Conservation (phyloP, 2,888 invertebrate species). For the Villa cingulata region DNA sequence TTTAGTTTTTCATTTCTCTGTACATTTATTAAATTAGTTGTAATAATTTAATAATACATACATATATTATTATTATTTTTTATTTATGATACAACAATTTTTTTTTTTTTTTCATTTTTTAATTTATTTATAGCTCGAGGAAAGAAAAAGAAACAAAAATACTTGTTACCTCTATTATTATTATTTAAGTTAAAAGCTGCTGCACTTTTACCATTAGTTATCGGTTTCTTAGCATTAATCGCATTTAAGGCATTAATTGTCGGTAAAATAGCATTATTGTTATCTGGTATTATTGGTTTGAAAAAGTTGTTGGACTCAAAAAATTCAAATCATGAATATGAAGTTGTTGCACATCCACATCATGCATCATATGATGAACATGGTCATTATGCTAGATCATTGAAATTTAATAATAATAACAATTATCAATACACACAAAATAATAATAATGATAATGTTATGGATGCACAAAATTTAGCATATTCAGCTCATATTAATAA, state of each 20-base stretch:
- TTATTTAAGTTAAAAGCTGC: slow-evolving; percentile 68
- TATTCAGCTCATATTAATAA: slow-evolving; percentile 49
- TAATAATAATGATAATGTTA: too few species aligned
- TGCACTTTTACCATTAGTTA: slow-evolving; percentile 60
- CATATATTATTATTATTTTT: too few species aligned
- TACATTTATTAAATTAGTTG: too few species aligned
- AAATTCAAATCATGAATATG: slow-evolving; percentile 56
- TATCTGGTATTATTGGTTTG: slow-evolving; percentile 57
- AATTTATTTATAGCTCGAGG: slow-evolving; percentile 48
- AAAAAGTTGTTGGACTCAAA: slow-evolving; percentile 62
- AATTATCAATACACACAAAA: not conserved
- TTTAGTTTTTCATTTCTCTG: too few species aligned
- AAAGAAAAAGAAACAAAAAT: slow-evolving; percentile 67
- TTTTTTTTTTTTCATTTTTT: slow-evolving; percentile 1
- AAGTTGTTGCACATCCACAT: slow-evolving; percentile 58
- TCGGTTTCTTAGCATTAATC: slow-evolving; percentile 62
- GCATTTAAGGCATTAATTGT: slow-evolving; percentile 74
- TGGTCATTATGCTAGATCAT: slow-evolving; percentile 50
- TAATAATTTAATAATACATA: too few species aligned
- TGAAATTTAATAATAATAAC: slow-evolving; percentile 30
- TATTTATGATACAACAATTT: not conserved
- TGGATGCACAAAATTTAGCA: slow-evolving; percentile 53
- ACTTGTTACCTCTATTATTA: slow-evolving; percentile 58
- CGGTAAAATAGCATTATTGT: slow-evolving; percentile 68
- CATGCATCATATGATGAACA: slow-evolving; percentile 39